These are phyloP conservation scores for Thermophis baileyi DNA, from an alignment of 2,113 vertebrate species.

Conservation along the genomic window DNA sequence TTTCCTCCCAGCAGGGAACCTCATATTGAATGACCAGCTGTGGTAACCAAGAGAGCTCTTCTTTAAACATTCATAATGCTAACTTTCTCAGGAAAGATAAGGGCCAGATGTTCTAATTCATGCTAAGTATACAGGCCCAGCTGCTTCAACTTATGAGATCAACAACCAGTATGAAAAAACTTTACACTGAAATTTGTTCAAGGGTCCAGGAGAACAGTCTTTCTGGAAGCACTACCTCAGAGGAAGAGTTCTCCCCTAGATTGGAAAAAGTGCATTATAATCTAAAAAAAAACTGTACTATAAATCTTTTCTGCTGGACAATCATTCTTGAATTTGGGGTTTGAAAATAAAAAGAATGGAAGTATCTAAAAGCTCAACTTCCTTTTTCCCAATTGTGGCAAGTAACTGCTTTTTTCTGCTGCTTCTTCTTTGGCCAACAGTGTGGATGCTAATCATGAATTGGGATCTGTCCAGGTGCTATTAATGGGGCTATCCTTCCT, in stretches of 20 bases:
- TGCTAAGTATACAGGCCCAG: constrained; percentile 5
- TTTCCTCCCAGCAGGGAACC: neutral
- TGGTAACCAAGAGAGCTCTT: neutral
- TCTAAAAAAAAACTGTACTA: neutral
- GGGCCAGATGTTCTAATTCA: constrained; percentile 27
- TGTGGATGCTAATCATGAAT: neutral
- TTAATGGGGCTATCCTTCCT: neutral
- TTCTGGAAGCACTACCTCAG: neutral
- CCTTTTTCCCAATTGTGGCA: neutral
- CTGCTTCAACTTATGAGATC: constrained; percentile 13
- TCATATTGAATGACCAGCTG: neutral
- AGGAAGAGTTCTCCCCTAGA: neutral
- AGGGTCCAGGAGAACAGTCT: neutral
- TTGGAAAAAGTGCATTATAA: neutral
- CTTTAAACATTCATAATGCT: constrained; percentile 21
- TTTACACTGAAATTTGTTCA: neutral
- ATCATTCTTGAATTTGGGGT: neutral
- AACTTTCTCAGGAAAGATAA: constrained; percentile 11
- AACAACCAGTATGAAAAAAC: neutral
- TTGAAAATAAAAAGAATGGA: neutral
- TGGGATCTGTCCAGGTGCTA: neutral
- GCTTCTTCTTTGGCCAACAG: neutral
- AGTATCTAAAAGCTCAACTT: neutral
- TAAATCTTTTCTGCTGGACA: neutral
- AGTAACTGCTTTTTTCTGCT: neutral